Evolutionary conservation across 1,140 invertebrate species (phyloP).

Genomic region (Rhopalosiphum maidis): DNA sequence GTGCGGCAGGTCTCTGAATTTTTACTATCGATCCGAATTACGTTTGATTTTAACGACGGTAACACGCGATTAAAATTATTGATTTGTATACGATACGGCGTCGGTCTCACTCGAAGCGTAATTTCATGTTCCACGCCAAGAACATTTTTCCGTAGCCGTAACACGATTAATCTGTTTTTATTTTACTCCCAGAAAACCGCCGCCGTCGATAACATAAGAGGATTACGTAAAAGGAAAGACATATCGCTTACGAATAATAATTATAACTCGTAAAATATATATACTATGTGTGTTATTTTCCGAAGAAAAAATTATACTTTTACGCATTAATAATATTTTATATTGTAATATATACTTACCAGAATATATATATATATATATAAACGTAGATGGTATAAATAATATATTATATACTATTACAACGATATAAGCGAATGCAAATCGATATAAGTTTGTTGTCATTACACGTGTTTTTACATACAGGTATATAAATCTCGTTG

Average conservation of each 20-base stretch:
- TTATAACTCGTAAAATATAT: not conserved
- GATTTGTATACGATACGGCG: no score
- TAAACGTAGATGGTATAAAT: not conserved
- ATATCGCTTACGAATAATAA: not conserved
- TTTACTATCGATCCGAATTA: not conserved
- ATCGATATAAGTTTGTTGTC: no score
- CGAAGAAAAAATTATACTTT: not conserved
- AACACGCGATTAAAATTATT: no score
- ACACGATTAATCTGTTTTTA: not conserved
- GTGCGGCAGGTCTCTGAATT: not conserved
- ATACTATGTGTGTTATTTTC: not conserved
- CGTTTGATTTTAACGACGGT: not conserved
- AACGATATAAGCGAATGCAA: not conserved
- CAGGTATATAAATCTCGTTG: not conserved
- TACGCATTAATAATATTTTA: not conserved
- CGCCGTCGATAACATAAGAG: not conserved
- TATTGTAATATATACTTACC: not conserved
- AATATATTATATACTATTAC: not conserved
- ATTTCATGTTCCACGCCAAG: not conserved
- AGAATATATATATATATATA: no score
- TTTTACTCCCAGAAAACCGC: not conserved
- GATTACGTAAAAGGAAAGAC: not conserved
- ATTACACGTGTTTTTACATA: no score
- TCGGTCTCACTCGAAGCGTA: not conserved
- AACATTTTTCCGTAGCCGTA: not conserved